These are phyloP conservation scores for Calephelis virginiensis DNA, from an alignment of 1,140 invertebrate species.

Conservation along the genomic window DNA sequence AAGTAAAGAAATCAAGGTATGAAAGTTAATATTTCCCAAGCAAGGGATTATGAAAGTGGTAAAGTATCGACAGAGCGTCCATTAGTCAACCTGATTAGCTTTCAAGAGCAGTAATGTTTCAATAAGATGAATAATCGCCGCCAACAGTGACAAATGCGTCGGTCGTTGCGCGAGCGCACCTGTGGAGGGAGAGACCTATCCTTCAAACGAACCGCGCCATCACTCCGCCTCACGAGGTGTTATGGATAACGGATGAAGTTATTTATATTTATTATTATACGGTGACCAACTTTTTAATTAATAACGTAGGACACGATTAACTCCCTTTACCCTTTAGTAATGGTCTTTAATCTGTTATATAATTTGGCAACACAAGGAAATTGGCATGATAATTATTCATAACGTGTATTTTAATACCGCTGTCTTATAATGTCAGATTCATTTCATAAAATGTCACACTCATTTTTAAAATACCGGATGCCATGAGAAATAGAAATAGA, in stretches of 20 bases:
- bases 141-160: conserved; percentile 73
- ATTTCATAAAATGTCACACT: too few species aligned
- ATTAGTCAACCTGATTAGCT: conserved; percentile 77
- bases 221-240: conserved; percentile 57
- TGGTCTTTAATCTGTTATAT: too few species aligned
- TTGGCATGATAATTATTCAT: too few species aligned
- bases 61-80: conserved; percentile 70
- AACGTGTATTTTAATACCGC: too few species aligned
- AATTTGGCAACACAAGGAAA: too few species aligned
- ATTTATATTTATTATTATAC: conserved; percentile 65
- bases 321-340: too few species aligned
- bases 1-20: not conserved
- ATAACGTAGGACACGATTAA: too few species aligned
- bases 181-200: conserved; percentile 39
- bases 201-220: conserved; percentile 66
- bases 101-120: conserved; percentile 71
- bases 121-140: conserved; percentile 76
- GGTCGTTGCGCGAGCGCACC: conserved; percentile 58
- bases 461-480: too few species aligned
- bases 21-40: conserved; percentile 2
- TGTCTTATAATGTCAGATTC: too few species aligned
- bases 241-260: conserved; percentile 66
- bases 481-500: too few species aligned
- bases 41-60: conserved; percentile 8
- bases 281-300: conserved; percentile 27